Evolutionary conservation across 2,888 invertebrate genomes (phyloP), one percentile per base, ranked within the genome.

Genomic region (Trachelus tabidus): DNA sequence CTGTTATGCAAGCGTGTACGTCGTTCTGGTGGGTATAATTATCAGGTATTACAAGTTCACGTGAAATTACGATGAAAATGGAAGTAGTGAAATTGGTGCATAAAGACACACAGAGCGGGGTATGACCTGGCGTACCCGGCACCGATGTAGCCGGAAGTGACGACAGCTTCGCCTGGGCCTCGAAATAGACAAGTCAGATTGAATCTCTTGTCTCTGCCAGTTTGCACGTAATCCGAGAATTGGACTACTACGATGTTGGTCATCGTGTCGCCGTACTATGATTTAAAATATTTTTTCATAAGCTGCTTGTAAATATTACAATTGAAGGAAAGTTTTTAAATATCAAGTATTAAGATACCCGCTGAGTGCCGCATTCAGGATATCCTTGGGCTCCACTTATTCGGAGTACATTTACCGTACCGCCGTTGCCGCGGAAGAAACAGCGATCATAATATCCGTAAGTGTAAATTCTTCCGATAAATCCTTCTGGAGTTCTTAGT

Each of bases 241-340:
- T 98, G 98, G 0, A 98, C 97, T 33, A 98, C 97, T 9, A 97
- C 97, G 83, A 98, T 98, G 89, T 98, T 98, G 79, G 98, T 98
- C 95, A 98, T 96, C 6, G 97, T 97, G 88, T 98, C 98, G 6
- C 97, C 97, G 87, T 96, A 97, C 96, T 97, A 92, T n/a, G 91
- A 92, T 85, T 68, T 77, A 80, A 76, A 80, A 76, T 11, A 31
- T 71, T 31, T 56, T 23, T 23, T 23, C 23, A 56, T 23, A 23
- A 56, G 15, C 23, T 56, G 23, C 2, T 23, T 56, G 9, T 56
- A 56, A 56, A 2, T 9, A 23, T 56, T 56, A 23, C 23, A 56
- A 56, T 56, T 56, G 9, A 56, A 56, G 2, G 6, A 56, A 56
- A 6, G 9, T 56, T 56, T 40, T 15, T 15, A 56, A 56, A 56